Conservation (phyloP, 2,888 invertebrate genomes). For the Pristionchus arcanus region DNA sequence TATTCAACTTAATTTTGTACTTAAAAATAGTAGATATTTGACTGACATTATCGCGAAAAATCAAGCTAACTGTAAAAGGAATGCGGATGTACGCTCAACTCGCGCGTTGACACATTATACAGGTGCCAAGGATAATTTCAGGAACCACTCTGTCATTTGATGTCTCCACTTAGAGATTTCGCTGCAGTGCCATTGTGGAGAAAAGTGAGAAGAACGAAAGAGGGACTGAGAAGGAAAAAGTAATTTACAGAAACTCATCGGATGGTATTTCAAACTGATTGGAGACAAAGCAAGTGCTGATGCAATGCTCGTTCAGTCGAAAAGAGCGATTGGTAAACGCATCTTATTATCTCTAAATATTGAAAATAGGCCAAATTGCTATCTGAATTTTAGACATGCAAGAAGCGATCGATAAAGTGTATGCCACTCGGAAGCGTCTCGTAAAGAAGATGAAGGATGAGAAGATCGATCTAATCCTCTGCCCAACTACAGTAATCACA, state of each 20-base stretch:
- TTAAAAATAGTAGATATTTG: neutral
- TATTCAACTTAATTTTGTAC: neutral
- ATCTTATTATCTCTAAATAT: too few species aligned
- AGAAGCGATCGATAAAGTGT: neutral
- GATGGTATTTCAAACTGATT: neutral
- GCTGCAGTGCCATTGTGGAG: neutral
- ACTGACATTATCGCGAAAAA: neutral
- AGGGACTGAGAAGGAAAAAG: neutral
- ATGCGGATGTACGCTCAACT: too few species aligned
- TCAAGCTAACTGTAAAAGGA: too few species aligned
- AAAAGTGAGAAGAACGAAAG: neutral
- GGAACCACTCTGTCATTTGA: neutral
- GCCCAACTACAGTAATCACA: neutral
- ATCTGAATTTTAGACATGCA: neutral
- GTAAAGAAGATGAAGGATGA: slow-evolving; percentile 19
- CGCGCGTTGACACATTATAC: neutral
- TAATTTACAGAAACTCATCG: neutral
- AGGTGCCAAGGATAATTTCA: neutral
- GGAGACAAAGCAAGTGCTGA: neutral
- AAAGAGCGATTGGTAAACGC: neutral
- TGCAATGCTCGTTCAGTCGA: neutral
- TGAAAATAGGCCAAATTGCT: neutral
- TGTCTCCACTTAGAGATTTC: neutral
- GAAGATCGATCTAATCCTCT: neutral
- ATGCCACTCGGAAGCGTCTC: slow-evolving; percentile 3